Evolutionary conservation across 2,888 invertebrate species (phyloP).

Genomic region (Ephialtes manifestator): DNA sequence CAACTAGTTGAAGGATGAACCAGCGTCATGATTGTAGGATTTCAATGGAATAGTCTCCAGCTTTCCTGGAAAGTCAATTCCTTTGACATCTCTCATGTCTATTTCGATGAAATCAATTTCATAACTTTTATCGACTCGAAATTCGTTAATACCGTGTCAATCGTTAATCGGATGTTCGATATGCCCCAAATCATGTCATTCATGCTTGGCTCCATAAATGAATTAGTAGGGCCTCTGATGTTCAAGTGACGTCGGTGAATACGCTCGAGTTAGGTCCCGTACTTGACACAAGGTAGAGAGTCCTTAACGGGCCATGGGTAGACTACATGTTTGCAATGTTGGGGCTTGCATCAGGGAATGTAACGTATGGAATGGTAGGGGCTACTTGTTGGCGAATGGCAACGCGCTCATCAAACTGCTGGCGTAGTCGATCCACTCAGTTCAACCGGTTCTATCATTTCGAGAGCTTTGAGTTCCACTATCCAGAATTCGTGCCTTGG

Average conservation of each 20-base stretch:
- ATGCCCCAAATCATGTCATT: background rate
- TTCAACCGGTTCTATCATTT: conserved; percentile 6
- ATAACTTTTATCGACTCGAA: background rate
- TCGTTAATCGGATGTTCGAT: conserved; percentile 5
- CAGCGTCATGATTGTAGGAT: background rate
- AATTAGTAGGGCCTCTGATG: conserved; percentile 31
- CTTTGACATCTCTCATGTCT: background rate
- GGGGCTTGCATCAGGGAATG: conserved; percentile 50
- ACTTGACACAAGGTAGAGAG: conserved; percentile 31
- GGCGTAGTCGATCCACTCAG: conserved; percentile 8
- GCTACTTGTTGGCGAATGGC: conserved; percentile 29
- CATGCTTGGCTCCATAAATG: background rate
- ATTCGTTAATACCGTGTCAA: background rate
- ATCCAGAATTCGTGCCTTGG: background rate
- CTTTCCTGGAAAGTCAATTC: background rate
- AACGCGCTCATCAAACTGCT: conserved; percentile 4
- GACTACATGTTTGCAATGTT: conserved; percentile 58
- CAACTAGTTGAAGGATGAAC: background rate
- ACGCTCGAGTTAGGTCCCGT: conserved; percentile 38
- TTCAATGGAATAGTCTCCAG: too few species aligned
- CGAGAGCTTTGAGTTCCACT: background rate
- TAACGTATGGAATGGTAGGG: conserved; percentile 33
- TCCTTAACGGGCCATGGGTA: conserved; percentile 54
- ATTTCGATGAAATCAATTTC: background rate
- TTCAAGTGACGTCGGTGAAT: conserved; percentile 49